Conservation (phyloP, 2,113 vertebrate species). For the Phoxinus phoxinus region DNA sequence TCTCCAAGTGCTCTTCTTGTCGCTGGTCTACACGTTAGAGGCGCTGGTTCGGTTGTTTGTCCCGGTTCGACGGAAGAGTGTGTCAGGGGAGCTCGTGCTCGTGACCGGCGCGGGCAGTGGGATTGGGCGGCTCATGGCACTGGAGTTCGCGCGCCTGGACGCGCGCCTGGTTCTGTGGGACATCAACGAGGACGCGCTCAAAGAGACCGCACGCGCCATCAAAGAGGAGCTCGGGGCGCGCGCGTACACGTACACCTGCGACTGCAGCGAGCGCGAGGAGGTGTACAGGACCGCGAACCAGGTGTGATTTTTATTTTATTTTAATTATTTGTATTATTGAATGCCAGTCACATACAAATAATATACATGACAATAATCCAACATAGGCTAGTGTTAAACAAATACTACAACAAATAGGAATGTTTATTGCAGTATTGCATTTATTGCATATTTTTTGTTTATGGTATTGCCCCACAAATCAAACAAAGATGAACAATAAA, state of each 20-base stretch:
- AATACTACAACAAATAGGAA: too few relatives aligned
- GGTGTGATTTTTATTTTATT: slow-evolving; percentile 36
- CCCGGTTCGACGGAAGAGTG: slow-evolving; percentile 80
- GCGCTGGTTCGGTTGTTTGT: slow-evolving; percentile 75
- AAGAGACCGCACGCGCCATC: slow-evolving; percentile 75
- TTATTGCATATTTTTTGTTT: too few relatives aligned
- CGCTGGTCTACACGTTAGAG: slow-evolving; percentile 80
- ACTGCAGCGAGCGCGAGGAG: slow-evolving; percentile 87
- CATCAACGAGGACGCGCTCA: slow-evolving; percentile 83
- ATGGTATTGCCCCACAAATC: too few relatives aligned
- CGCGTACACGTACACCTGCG: slow-evolving; percentile 83
- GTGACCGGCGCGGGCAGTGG: slow-evolving; percentile 88
- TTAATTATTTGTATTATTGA: too few relatives aligned
- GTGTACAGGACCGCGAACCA: slow-evolving; percentile 86
- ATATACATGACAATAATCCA: too few relatives aligned
- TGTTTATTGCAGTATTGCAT: too few relatives aligned
- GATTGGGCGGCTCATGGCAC: slow-evolving; percentile 83
- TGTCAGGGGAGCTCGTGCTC: slow-evolving; percentile 86
- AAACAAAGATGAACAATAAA: too few relatives aligned
- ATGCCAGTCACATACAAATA: too few relatives aligned
- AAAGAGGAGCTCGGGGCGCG: slow-evolving; percentile 68
- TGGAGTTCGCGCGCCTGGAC: slow-evolving; percentile 81
- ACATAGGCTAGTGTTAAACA: too few relatives aligned
- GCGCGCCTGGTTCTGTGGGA: slow-evolving; percentile 89
- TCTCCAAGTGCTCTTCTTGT: slow-evolving; percentile 65